These are phyloP conservation scores for Merluccius polli DNA, from an alignment of 2,797 vertebrate genomes.

Conservation along the genomic window DNA sequence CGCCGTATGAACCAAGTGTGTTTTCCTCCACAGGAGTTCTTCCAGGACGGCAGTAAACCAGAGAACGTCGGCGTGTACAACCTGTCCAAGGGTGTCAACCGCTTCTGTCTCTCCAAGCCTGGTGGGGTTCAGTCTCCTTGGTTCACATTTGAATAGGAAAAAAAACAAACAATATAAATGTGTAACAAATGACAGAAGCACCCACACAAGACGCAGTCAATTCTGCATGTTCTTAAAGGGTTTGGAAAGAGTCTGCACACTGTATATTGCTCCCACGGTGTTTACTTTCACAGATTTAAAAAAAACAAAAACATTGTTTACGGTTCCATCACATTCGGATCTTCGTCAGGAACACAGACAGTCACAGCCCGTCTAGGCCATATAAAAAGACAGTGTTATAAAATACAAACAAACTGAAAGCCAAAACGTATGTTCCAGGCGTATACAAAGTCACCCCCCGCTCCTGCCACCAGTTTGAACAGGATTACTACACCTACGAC, in stretches of 20 bases:
- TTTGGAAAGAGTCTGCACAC: too few relatives aligned
- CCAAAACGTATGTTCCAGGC: slow-evolving; percentile 70
- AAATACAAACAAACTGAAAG: slow-evolving; percentile 48
- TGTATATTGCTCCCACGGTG: too few relatives aligned
- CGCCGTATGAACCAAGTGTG: background rate
- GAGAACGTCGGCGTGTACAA: slow-evolving; percentile 98
- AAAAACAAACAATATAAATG: background rate
- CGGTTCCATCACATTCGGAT: too few relatives aligned
- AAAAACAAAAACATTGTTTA: too few relatives aligned
- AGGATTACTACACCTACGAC: slow-evolving; percentile 94
- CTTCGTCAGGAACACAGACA: too few relatives aligned
- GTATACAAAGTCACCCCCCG: slow-evolving; percentile 97
- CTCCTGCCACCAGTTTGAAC: slow-evolving; percentile 97
- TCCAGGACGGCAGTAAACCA: slow-evolving; percentile 94
- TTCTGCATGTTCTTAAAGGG: background rate
- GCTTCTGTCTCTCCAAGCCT: slow-evolving; percentile 97
- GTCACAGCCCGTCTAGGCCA: too few relatives aligned
- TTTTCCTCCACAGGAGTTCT: slow-evolving; percentile 84
- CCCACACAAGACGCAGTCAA: slow-evolving; percentile 19
- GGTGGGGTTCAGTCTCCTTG: slow-evolving; percentile 69
- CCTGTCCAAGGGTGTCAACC: slow-evolving; percentile 95
- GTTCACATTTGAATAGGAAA: background rate
- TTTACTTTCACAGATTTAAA: too few relatives aligned
- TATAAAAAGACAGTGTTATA: background rate
- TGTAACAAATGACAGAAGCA: slow-evolving; percentile 1